Evolutionary conservation across 2,113 vertebrate species (phyloP), one percentile per base, ranked within the genome.

Genomic region (Edolisoma coerulescens): DNA sequence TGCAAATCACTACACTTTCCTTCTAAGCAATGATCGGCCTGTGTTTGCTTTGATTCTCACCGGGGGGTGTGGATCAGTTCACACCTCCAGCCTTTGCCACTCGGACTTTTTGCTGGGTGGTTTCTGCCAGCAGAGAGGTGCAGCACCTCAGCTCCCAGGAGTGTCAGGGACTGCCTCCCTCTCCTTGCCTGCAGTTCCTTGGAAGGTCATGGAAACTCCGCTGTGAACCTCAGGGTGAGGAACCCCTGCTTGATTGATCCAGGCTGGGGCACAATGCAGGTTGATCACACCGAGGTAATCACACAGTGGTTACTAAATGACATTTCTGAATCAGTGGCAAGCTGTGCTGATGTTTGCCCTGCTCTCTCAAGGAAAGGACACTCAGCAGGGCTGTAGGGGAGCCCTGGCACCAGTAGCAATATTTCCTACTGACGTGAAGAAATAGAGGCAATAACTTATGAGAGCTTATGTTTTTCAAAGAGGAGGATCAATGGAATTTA

Each of bases 101-200:
- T 5, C 2, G n/a, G 42, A 13, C 11, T n/a, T 30, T 61, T n/a
- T 4, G 5, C 28, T 26, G 53, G 10, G 30, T 0, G n/a, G 49
- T 11, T 76, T 21, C 24, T 52, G 77, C 6, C 33, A 67, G 50
- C 49, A 54, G 73, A 10, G 24, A 27, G 60, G 11, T 24, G 64
- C 39, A 77, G 69, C 64, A 50, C 1, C 59, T 42, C 24, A 10
- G 52, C 44, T 69, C 30, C 21, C n/a, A 6, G 4, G 24, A 21
- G 18, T 8, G 32, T 8, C 80, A 50, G 42, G 44, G 54, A 5
- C 15, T 52, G 7, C 60, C 20, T 74, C 17, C 10, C 65, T 82
- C 19, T 16, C 76, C 74, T 41, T 44, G 28, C 18, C 3, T 8
- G 5, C 4, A 23, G 24, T 5, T 53, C 18, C 42, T 14, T 0